phyloP scores from a whole-genome alignment of 2,888 invertebrate genomes.

The Dynastes maya region DNA sequence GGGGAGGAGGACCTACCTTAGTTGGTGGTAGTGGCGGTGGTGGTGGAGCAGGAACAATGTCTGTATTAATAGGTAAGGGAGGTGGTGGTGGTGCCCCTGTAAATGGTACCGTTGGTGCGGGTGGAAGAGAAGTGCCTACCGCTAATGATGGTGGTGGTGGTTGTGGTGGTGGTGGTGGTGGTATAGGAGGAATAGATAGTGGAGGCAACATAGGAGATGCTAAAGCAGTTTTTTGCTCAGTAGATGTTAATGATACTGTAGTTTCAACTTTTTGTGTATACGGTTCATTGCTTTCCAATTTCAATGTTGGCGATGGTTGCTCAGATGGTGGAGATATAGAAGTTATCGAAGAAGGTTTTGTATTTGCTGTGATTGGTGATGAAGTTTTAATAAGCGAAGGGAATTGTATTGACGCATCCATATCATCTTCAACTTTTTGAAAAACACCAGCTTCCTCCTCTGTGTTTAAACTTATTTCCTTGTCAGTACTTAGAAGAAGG shows the following conservation, averaged over 20 bases:
- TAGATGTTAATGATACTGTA: too few species aligned
- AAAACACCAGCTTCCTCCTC: not conserved
- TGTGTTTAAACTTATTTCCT: constrained; percentile 1
- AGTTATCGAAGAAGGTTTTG: not conserved
- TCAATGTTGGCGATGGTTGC: constrained; percentile 7
- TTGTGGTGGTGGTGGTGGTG: constrained; percentile 59
- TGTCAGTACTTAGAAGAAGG: not conserved
- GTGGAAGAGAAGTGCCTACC: too few species aligned
- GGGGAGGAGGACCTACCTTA: constrained; percentile 66
- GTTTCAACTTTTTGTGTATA: too few species aligned
- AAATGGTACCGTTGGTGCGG: constrained; percentile 64
- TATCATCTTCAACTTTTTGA: constrained; percentile 4
- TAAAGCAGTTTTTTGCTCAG: constrained; percentile 37
- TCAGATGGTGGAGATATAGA: constrained; percentile 19
- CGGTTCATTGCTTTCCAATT: not conserved
- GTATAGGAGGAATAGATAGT: constrained; percentile 52
- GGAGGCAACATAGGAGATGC: constrained; percentile 56
- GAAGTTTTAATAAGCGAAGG: constrained; percentile 15
- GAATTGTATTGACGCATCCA: constrained; percentile 24
- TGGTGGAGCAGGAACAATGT: constrained; percentile 61
- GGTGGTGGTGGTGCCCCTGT: constrained; percentile 65
- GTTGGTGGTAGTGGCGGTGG: constrained; percentile 58
- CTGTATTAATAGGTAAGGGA: constrained; percentile 60
- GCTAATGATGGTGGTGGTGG: constrained; percentile 64
- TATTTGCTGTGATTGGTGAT: not conserved